phyloP scores from a whole-genome alignment of 2,113 vertebrate genomes.

The Hydrolagus affinis region DNA sequence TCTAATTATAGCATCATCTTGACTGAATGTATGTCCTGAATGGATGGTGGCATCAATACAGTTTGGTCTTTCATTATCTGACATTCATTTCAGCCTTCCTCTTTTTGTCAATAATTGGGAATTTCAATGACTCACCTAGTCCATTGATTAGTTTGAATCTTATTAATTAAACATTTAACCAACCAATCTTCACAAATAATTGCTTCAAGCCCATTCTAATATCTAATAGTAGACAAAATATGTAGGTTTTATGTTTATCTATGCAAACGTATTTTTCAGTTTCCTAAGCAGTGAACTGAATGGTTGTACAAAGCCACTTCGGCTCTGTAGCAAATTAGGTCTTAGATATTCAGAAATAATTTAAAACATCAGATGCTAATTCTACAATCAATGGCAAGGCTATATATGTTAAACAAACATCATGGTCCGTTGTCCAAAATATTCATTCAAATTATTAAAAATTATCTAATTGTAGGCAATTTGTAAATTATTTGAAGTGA shows the following conservation, averaged over 20 bases:
- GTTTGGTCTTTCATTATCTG: background rate
- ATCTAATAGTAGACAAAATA: constrained; percentile 66
- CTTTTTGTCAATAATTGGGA: constrained; percentile 37
- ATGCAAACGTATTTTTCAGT: constrained; percentile 58
- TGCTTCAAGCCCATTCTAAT: constrained; percentile 58
- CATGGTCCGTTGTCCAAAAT: background rate
- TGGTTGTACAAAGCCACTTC: constrained; percentile 58
- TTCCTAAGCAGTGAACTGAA: constrained; percentile 84
- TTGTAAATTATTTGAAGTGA: background rate
- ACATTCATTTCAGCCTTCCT: background rate
- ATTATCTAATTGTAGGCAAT: background rate
- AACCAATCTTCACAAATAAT: constrained; percentile 70
- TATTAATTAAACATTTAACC: constrained; percentile 65
- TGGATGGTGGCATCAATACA: constrained; percentile 4
- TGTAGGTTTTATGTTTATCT: constrained; percentile 49
- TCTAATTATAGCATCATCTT: background rate
- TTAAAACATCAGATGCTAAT: background rate
- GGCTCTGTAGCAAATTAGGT: constrained; percentile 40
- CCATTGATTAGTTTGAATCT: constrained; percentile 48
- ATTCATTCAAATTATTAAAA: background rate
- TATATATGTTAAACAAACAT: background rate
- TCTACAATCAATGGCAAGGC: background rate
- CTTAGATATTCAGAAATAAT: constrained; percentile 42
- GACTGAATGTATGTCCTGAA: background rate
- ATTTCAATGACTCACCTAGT: constrained; percentile 39